Base-by-base conservation (phyloP, 2,113 vertebrate species). In the Speoplatyrhinus poulsoni region DNA sequence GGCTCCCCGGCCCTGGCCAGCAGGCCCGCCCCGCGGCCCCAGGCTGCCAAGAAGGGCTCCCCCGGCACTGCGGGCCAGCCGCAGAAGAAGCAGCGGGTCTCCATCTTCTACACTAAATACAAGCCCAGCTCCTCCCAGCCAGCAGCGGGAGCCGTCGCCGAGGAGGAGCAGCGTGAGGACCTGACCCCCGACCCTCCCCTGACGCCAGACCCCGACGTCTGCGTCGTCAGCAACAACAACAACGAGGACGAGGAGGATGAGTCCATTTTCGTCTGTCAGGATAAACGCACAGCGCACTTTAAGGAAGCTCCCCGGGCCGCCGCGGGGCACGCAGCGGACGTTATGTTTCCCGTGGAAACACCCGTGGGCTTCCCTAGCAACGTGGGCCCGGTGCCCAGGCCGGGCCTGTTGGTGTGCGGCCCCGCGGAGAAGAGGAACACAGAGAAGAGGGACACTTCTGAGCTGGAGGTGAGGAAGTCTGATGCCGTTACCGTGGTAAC, bases 301-400 rank as follows among this genome's bases (percentile, higher is more conserved):
- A 78, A 85, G 87, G 72, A 80, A 82, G 86, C 90, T 77, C 79
- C 90, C 85, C 89, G 86, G 82, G 90, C 46, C 91, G 80, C 65
- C 68, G 63, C 87, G 82, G 87, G 88, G 60, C 94, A 87, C 88
- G 81, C 92, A 73, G 91, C 91, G 85, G 88, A 88, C 3, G 92
- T 91, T 96, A 95, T 96, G 95, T 98, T 99, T 98, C 96, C 98
- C 89, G 94, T 96, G 97, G 97, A 98, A 98, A 97, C 92, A 74
- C 93, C 93, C 83, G 77, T 92, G 87, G 91, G 91, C 79, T 92
- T 92, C 90, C 91, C 94, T 76, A 90, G 94, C 73, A 92, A 87
- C 46, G 13, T 91, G 85, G 85, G 92, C 81, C 92, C 92, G 75
- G 93, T 84, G 59, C 81, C 89, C 12, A 70, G 72, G 65, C 87